Conservation (phyloP, 2,888 invertebrate genomes). For the Megamerina dolium region DNA sequence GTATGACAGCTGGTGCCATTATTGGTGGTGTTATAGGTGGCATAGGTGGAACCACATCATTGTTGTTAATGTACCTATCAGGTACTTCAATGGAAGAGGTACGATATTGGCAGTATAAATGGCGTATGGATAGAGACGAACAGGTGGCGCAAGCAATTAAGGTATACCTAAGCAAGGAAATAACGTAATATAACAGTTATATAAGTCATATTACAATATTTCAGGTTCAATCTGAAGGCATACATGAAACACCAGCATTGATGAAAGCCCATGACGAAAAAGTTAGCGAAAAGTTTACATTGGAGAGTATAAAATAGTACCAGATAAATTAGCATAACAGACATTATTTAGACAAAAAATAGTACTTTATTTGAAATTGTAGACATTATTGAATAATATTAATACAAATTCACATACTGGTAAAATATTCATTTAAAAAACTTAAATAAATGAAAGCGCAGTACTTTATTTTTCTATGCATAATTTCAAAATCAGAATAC, state of each 20-base stretch:
- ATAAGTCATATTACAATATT: not conserved
- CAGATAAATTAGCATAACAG: too few relatives aligned
- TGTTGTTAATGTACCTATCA: constrained; percentile 54
- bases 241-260: constrained; percentile 24
- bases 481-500: constrained; percentile 2
- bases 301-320: too few relatives aligned
- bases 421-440: too few relatives aligned
- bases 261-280: constrained; percentile 36
- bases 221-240: constrained; percentile 22
- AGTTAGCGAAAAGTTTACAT: constrained; percentile 31
- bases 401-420: too few relatives aligned
- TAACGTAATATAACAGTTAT: not conserved
- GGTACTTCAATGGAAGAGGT: constrained; percentile 62
- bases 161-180: constrained; percentile 24
- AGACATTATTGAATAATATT: too few relatives aligned
- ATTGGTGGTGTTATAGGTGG: constrained; percentile 60
- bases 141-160: constrained; percentile 38
- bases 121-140: constrained; percentile 46
- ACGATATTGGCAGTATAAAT: constrained; percentile 55
- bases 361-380: too few relatives aligned
- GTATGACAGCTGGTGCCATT: constrained; percentile 60
- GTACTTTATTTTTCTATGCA: constrained; percentile 5
- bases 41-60: constrained; percentile 55
- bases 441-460: too few relatives aligned
- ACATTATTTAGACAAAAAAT: too few relatives aligned